Percentiles rank a stretch among this genome's conserved stretches.
phyloP scores from a whole-genome alignment of 2,113 vertebrate species.

The Semicossyphus pulcher region DNA sequence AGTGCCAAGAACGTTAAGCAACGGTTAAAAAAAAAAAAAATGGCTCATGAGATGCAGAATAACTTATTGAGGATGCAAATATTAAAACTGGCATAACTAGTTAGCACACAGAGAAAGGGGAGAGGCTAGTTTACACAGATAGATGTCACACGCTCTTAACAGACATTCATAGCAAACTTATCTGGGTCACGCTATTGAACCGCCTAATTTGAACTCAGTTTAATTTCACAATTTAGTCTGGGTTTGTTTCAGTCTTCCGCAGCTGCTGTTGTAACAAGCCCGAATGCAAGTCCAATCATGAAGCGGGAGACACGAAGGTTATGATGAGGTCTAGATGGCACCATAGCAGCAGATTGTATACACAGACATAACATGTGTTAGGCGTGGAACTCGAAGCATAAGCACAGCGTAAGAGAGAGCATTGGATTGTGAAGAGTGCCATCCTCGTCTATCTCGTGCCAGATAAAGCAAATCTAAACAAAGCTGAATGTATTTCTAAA shows the following conservation, averaged over 20 bases:
- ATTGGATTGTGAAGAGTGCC: conserved; percentile 2
- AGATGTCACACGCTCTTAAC: background rate
- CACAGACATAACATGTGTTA: conserved; percentile 3
- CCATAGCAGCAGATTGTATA: conserved; percentile 38
- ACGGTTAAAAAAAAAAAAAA: background rate
- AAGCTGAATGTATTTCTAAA: conserved; percentile 54
- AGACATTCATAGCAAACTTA: conserved; percentile 10
- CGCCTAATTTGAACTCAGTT: background rate
- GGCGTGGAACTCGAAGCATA: conserved; percentile 1
- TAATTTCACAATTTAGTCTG: conserved; percentile 6
- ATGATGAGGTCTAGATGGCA: conserved; percentile 9
- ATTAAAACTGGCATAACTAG: conserved; percentile 27
- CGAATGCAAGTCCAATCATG: conserved; percentile 35
- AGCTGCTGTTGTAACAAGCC: conserved; percentile 44
- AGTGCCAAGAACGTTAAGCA: conserved; percentile 18
- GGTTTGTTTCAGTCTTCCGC: conserved; percentile 18
- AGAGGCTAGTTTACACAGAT: background rate
- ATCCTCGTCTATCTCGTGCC: conserved; percentile 31
- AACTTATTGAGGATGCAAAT: conserved; percentile 26
- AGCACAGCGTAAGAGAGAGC: background rate
- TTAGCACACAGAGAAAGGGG: background rate
- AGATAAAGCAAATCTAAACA: conserved; percentile 66
- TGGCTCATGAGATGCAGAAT: background rate
- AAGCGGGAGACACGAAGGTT: conserved; percentile 11
- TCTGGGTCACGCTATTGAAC: background rate